Percentiles rank a stretch among this genome's conserved stretches.
phyloP scores from a whole-genome alignment of 2,888 invertebrate species.

The Neoascia interrupta region DNA sequence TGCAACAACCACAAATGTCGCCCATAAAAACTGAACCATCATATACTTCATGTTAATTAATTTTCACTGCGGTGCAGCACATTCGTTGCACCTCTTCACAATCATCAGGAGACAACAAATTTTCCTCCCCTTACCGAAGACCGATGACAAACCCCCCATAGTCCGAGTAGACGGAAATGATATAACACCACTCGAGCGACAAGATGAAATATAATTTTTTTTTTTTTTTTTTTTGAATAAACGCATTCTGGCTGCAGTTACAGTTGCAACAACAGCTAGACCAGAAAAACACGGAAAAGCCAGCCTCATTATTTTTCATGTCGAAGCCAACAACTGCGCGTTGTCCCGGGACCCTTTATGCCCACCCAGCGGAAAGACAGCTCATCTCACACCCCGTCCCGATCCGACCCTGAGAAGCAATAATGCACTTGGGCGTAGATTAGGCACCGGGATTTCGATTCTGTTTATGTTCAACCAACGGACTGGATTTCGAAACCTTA shows the following conservation, averaged over 20 bases:
- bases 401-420: slow-evolving; percentile 13
- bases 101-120: slow-evolving; percentile 49
- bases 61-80: slow-evolving; percentile 56
- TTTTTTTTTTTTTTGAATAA: no score
- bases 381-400: slow-evolving; percentile 1
- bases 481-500: slow-evolving; percentile 66
- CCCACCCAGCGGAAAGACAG: slow-evolving; percentile 40
- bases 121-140: neutral
- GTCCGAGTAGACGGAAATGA: no score
- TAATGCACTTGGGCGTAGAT: slow-evolving; percentile 51
- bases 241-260: slow-evolving; percentile 43
- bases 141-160: slow-evolving; percentile 26
- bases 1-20: slow-evolving; percentile 48
- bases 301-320: slow-evolving; percentile 67
- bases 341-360: slow-evolving; percentile 42
- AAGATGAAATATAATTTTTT: no score
- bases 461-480: slow-evolving; percentile 58
- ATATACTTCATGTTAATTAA: slow-evolving; percentile 55
- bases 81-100: slow-evolving; percentile 53
- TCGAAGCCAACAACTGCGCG: slow-evolving; percentile 34
- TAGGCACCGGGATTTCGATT: slow-evolving; percentile 59
- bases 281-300: slow-evolving; percentile 65
- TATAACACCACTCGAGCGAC: slow-evolving; percentile 70
- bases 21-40: slow-evolving; percentile 45
- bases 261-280: slow-evolving; percentile 55